A percentile compares a stretch with the other conserved stretches of the same genome.
Evolutionary conservation across 1,140 invertebrate genomes (phyloP).

Genomic region (Drosophila pectinifera): DNA sequence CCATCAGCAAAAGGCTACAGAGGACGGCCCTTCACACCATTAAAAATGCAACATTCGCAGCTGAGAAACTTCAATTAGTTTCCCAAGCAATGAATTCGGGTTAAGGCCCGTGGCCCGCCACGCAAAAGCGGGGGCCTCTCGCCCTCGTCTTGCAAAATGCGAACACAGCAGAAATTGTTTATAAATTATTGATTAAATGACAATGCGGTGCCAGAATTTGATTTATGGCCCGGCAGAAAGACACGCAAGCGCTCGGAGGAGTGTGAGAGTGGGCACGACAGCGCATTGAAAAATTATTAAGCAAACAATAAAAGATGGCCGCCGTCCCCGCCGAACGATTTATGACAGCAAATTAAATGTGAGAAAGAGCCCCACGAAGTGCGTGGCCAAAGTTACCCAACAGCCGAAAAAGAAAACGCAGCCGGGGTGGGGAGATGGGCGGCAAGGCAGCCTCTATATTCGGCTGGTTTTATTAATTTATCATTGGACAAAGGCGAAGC

Average conservation of each 20-base stretch:
- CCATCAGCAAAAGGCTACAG: background rate
- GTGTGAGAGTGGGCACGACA: conserved; percentile 54
- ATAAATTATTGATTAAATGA: conserved; percentile 84
- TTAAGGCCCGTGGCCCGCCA: conserved; percentile 34
- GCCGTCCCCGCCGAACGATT: conserved; percentile 50
- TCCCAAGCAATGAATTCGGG: conserved; percentile 40
- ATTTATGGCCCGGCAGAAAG: conserved; percentile 69
- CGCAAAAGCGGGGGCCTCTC: conserved; percentile 32
- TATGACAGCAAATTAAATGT: conserved; percentile 70
- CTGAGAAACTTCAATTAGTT: conserved; percentile 43
- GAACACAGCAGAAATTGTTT: conserved; percentile 58
- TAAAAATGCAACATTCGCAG: conserved; percentile 28
- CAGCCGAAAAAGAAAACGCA: conserved; percentile 43
- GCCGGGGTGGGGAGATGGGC: conserved; percentile 25
- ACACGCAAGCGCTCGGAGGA: conserved; percentile 64
- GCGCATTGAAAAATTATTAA: conserved; percentile 74
- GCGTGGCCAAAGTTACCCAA: conserved; percentile 57
- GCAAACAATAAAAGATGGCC: conserved; percentile 79
- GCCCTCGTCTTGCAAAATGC: conserved; percentile 33
- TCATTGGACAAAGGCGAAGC: conserved; percentile 59
- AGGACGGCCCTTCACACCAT: background rate
- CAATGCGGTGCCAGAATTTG: conserved; percentile 80
- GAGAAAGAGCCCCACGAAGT: conserved; percentile 36
- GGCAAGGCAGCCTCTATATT: conserved; percentile 25
- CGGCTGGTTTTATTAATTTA: conserved; percentile 71